These are phyloP conservation scores for Eucriotettix oculatus DNA, from an alignment of 2,888 invertebrate species.

Conservation along the genomic window DNA sequence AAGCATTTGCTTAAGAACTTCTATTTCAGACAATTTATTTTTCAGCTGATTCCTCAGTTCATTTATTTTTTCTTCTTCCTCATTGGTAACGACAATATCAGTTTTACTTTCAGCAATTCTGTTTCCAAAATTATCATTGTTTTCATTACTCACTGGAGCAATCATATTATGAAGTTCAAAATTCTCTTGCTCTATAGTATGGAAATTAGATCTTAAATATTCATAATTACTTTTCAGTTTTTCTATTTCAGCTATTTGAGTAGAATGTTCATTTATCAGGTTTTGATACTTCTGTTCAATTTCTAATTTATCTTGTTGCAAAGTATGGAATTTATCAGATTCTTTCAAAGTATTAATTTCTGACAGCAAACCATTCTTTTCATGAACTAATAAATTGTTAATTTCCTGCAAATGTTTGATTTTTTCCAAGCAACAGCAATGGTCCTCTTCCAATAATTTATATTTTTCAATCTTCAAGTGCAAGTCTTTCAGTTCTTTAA, in stretches of 20 bases:
- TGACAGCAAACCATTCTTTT: not conserved
- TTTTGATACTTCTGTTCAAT: not conserved
- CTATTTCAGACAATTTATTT: not conserved
- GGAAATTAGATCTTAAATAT: too few relatives aligned
- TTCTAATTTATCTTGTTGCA: not conserved
- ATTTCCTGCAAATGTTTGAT: not conserved
- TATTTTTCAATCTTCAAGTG: constrained; percentile 1
- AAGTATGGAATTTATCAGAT: not conserved
- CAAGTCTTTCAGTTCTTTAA: constrained; percentile 27
- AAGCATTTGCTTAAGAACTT: constrained; percentile 5
- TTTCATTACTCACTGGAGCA: too few relatives aligned
- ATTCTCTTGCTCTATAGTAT: too few relatives aligned
- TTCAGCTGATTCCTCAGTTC: not conserved
- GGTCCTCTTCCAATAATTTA: not conserved
- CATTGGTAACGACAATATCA: too few relatives aligned
- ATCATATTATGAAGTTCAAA: too few relatives aligned
- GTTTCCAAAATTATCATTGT: too few relatives aligned
- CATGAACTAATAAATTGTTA: not conserved
- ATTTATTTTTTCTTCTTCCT: not conserved
- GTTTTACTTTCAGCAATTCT: too few relatives aligned
- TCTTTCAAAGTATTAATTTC: not conserved
- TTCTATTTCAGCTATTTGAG: too few relatives aligned
- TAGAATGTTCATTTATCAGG: too few relatives aligned
- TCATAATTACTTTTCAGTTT: too few relatives aligned
- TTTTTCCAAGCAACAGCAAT: constrained; percentile 1